Evolutionary conservation across 2,113 vertebrate genomes (phyloP).

Genomic region (Odontesthes bonariensis): DNA sequence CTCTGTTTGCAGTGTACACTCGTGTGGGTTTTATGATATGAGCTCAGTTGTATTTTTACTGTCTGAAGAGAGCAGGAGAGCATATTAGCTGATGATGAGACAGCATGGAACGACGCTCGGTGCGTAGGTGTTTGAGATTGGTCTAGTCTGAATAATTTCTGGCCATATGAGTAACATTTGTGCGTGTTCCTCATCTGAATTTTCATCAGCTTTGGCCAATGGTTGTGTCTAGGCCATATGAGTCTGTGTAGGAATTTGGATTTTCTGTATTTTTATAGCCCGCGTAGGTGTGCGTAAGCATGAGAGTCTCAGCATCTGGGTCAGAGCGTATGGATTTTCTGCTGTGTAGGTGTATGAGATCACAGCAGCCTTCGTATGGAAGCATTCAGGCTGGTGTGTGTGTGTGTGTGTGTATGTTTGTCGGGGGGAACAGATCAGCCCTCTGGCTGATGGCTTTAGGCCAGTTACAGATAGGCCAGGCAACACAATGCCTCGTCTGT

Average conservation of each 20-base stretch:
- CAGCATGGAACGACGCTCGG: background rate
- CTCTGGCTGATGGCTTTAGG: slow-evolving; percentile 55
- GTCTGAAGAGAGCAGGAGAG: slow-evolving; percentile 14
- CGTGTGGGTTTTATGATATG: slow-evolving; percentile 4
- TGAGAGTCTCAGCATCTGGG: slow-evolving; percentile 50
- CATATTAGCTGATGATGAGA: slow-evolving; percentile 14
- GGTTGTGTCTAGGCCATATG: slow-evolving; percentile 5
- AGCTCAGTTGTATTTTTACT: slow-evolving; percentile 37
- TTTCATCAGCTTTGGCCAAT: background rate
- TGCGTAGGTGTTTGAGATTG: slow-evolving; percentile 32
- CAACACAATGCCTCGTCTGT: slow-evolving; percentile 72
- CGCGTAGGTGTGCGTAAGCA: slow-evolving; percentile 42
- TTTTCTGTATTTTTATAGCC: slow-evolving; percentile 9
- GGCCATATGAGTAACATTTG: slow-evolving; percentile 1
- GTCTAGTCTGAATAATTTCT: slow-evolving; percentile 40
- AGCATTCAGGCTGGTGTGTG: slow-evolving; percentile 37
- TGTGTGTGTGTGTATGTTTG: slow-evolving; percentile 22
- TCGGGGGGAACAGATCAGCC: slow-evolving; percentile 6
- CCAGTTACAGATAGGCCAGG: slow-evolving; percentile 62
- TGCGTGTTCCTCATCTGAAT: background rate
- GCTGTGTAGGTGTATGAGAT: slow-evolving; percentile 56
- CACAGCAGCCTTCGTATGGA: slow-evolving; percentile 21
- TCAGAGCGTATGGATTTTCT: slow-evolving; percentile 53
- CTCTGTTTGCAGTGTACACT: background rate
- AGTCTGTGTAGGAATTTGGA: slow-evolving; percentile 20